Evolutionary conservation across 2,797 vertebrate species (phyloP).

Genomic region (Gallinago stenura): DNA sequence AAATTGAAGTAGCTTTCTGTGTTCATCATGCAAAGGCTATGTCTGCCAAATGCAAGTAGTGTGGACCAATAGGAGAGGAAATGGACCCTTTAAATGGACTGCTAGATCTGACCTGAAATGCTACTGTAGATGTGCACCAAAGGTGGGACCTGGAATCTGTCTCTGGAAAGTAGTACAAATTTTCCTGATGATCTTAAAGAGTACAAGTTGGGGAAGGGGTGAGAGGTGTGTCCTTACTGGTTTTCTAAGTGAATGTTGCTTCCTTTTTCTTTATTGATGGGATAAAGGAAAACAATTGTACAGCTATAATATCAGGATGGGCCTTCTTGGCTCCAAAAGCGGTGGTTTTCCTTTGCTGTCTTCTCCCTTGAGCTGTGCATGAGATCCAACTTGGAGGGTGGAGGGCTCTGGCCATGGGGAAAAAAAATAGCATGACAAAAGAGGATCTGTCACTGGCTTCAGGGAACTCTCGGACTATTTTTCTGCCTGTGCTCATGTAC

Average conservation of each 20-base stretch:
- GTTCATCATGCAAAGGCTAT: not conserved
- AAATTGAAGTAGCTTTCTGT: not conserved
- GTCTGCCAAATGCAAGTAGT: not conserved
- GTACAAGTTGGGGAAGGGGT: not conserved
- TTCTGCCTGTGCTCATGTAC: not conserved
- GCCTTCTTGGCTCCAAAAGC: not conserved
- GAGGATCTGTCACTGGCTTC: not conserved
- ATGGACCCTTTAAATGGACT: not conserved
- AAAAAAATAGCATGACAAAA: not conserved
- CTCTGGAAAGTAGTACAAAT: not conserved
- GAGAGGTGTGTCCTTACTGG: not conserved
- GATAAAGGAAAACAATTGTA: not conserved
- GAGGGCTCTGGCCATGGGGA: not conserved
- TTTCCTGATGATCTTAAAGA: not conserved
- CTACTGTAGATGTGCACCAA: not conserved
- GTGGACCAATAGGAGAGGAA: not conserved
- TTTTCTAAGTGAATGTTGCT: not conserved
- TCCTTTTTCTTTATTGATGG: not conserved
- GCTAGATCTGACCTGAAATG: not conserved
- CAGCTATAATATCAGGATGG: not conserved
- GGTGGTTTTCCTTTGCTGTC: not conserved
- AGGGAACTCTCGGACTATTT: not conserved
- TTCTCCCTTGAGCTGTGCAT: not conserved
- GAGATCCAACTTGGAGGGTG: not conserved
- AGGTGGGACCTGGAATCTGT: not conserved